Conservation (phyloP, 2,888 invertebrate genomes). For the Sceliomorpha sp. region DNA sequence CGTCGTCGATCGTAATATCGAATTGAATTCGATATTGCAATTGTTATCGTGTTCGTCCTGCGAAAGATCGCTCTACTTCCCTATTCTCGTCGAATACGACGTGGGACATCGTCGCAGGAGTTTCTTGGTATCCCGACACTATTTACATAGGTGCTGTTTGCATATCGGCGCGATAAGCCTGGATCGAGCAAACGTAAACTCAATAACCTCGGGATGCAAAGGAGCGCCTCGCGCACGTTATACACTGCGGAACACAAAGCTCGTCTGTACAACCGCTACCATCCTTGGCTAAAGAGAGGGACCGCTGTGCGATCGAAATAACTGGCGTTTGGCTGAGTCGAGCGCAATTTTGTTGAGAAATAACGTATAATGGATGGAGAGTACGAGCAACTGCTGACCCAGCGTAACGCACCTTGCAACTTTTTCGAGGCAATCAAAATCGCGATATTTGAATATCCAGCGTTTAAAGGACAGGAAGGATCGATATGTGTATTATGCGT, state of each 20-base stretch:
- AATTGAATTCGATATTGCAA: not conserved
- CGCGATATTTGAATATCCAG: not conserved
- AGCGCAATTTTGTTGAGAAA: conserved; percentile 34
- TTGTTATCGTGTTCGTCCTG: conserved; percentile 1
- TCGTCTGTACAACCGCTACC: conserved; percentile 46
- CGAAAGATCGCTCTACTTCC: conserved; percentile 9
- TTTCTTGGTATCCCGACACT: conserved; percentile 10
- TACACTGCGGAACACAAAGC: conserved; percentile 40
- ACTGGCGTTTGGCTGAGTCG: conserved; percentile 27
- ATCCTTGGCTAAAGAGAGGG: conserved; percentile 28
- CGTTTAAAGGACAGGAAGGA: not conserved
- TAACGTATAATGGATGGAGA: conserved; percentile 22
- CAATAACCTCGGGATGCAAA: conserved; percentile 54
- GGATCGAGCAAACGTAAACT: conserved; percentile 54
- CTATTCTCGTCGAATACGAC: conserved; percentile 14
- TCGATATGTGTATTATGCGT: too few species aligned
- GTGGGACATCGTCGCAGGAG: conserved; percentile 22
- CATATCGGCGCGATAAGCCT: conserved; percentile 48
- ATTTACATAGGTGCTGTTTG: conserved; percentile 44
- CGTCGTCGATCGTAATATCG: not conserved
- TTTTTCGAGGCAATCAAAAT: conserved; percentile 10
- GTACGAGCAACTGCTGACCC: conserved; percentile 2
- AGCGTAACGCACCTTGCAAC: not conserved
- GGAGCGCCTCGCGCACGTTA: conserved; percentile 30
- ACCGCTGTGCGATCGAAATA: conserved; percentile 27